Percentiles rank a stretch among this genome's conserved stretches.
phyloP scores from a whole-genome alignment of 1,140 invertebrate genomes.

The Drosophila simulans region DNA sequence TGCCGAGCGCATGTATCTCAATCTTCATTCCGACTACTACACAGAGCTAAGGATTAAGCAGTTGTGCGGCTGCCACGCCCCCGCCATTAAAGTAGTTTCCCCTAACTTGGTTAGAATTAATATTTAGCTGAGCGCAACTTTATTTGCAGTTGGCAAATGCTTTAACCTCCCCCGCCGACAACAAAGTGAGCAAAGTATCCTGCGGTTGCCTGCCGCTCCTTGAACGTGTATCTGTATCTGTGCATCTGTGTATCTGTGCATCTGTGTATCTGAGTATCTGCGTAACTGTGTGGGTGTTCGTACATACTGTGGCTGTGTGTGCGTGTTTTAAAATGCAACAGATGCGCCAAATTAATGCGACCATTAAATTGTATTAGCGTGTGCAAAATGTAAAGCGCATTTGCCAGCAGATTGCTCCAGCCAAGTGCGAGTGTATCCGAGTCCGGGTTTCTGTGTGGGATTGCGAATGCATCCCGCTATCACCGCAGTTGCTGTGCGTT shows the following conservation, averaged over 20 bases:
- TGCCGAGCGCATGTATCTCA: slow-evolving; percentile 34
- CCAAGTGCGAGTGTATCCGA: slow-evolving; percentile 29
- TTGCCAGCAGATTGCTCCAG: slow-evolving; percentile 63
- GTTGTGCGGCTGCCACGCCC: slow-evolving; percentile 44
- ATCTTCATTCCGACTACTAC: slow-evolving; percentile 33
- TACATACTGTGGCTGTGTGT: slow-evolving; percentile 30
- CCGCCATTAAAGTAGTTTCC: slow-evolving; percentile 53
- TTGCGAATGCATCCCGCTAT: slow-evolving; percentile 61
- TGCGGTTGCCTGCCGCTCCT: slow-evolving; percentile 40
- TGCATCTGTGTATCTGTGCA: slow-evolving; percentile 4
- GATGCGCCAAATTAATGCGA: slow-evolving; percentile 83
- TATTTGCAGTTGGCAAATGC: slow-evolving; percentile 66
- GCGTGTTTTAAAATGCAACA: slow-evolving; percentile 81
- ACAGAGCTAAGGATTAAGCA: slow-evolving; percentile 14
- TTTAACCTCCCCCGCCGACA: slow-evolving; percentile 35
- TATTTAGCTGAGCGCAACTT: slow-evolving; percentile 78
- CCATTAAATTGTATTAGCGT: slow-evolving; percentile 83
- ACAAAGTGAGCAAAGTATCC: slow-evolving; percentile 59
- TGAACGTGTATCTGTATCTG: slow-evolving; percentile 2
- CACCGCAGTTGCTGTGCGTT: slow-evolving; percentile 63
- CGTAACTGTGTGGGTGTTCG: slow-evolving; percentile 7
- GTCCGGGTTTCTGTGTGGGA: slow-evolving; percentile 1
- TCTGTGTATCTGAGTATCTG: slow-evolving; percentile 1
- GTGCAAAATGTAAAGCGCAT: slow-evolving; percentile 80
- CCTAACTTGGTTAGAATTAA: slow-evolving; percentile 63